These are phyloP conservation scores for Himalopsyche japonica DNA, from an alignment of 2,888 invertebrate species.

Conservation along the genomic window DNA sequence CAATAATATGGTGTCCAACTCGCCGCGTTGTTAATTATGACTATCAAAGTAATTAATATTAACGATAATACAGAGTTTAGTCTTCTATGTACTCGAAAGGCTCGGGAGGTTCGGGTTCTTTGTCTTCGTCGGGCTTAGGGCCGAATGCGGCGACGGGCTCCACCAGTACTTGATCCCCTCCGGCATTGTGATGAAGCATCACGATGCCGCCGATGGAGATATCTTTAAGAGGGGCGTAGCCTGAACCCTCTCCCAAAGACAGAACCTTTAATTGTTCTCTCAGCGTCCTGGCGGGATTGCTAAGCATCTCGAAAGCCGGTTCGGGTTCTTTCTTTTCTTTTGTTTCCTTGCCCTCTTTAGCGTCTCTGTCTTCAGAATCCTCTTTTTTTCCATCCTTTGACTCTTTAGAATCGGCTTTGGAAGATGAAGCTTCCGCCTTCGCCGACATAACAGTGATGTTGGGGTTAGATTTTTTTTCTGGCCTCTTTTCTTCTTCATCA, in stretches of 20 bases:
- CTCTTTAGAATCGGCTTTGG: conserved; percentile 31
- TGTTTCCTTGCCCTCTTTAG: conserved; percentile 51
- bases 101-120: conserved; percentile 96
- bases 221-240: conserved; percentile 87
- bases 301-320: conserved; percentile 86
- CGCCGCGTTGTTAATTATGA: background rate
- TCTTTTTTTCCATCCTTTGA: conserved; percentile 57
- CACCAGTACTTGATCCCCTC: conserved; percentile 82
- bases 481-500: conserved; percentile 67
- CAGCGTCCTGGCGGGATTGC: conserved; percentile 94
- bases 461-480: conserved; percentile 55
- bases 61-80: background rate
- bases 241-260: conserved; percentile 77
- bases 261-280: conserved; percentile 85
- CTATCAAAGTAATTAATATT: background rate
- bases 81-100: conserved; percentile 95
- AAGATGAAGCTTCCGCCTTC: conserved; percentile 53
- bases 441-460: conserved; percentile 55
- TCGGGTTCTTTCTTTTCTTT: conserved; percentile 82
- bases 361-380: conserved; percentile 54
- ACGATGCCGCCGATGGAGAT: conserved; percentile 94
- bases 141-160: conserved; percentile 92
- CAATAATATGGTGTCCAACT: background rate
- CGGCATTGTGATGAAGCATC: conserved; percentile 85
- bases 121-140: conserved; percentile 90